Percentiles rank a stretch among this genome's conserved stretches.
Evolutionary conservation across 2,113 vertebrate genomes (phyloP).

Genomic region (Chlamydotis undulata): DNA sequence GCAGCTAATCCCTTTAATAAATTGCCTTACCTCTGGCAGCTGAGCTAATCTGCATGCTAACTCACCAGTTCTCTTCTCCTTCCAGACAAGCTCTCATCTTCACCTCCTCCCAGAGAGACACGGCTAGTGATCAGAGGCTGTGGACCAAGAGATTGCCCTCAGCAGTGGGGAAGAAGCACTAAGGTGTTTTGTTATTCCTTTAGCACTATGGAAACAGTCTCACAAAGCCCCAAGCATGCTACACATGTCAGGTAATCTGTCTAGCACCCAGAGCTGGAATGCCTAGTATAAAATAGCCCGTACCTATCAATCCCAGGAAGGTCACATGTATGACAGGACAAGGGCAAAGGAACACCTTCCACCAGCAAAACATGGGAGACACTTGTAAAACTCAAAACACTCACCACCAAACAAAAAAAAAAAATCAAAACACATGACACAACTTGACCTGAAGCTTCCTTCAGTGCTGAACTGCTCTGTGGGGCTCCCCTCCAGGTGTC

Average conservation of each 20-base stretch:
- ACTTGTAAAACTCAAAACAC: neutral
- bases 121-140: neutral
- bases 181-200: neutral
- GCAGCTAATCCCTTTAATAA: constrained; percentile 53
- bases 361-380: neutral
- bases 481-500: neutral
- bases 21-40: constrained; percentile 13
- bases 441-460: neutral
- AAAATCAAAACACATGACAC: neutral
- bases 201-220: neutral
- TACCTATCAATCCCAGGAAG: neutral
- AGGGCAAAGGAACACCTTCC: neutral
- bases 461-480: neutral
- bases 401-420: neutral
- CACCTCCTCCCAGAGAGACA: neutral
- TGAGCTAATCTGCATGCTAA: neutral
- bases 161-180: neutral
- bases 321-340: rapidly evolving
- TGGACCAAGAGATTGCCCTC: neutral
- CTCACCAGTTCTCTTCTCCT: neutral
- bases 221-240: neutral
- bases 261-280: neutral
- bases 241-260: rapidly evolving
- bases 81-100: neutral
- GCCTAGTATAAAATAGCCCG: neutral